phyloP scores from a whole-genome alignment of 2,888 invertebrate species.

The Andrena flavipes region DNA sequence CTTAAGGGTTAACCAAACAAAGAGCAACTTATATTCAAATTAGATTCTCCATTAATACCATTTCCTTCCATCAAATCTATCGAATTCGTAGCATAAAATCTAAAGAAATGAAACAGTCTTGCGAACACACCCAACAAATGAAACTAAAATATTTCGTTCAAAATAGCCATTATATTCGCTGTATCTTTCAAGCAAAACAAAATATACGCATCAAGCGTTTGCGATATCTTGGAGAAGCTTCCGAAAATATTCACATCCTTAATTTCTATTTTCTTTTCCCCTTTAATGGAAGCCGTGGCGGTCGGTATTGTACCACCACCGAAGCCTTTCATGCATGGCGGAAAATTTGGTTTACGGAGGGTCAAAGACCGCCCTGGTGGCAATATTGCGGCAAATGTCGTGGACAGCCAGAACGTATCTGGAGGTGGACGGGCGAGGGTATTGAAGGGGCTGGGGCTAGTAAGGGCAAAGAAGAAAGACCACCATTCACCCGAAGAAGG shows the following conservation, averaged over 20 bases:
- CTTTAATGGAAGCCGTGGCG: neutral
- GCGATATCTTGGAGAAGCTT: neutral
- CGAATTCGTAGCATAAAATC: no score
- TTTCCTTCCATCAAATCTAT: no score
- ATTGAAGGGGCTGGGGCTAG: neutral
- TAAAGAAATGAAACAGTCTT: no score
- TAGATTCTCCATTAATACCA: no score
- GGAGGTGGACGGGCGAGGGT: conserved; percentile 10
- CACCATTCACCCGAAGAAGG: conserved; percentile 27
- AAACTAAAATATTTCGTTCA: no score
- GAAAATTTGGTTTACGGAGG: conserved; percentile 40
- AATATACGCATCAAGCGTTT: no score
- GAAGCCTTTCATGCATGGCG: conserved; percentile 23
- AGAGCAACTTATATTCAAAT: no score
- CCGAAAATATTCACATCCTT: neutral
- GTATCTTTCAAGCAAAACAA: no score
- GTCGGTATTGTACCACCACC: conserved; percentile 19
- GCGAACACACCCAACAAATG: no score
- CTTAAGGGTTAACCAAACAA: no score
- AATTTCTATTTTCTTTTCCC: neutral
- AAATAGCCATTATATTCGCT: no score
- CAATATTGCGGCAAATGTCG: conserved; percentile 51
- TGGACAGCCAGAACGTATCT: conserved; percentile 39
- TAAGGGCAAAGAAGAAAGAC: conserved; percentile 2
- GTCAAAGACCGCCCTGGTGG: conserved; percentile 22